phyloP scores from a whole-genome alignment of 2,888 invertebrate species.

The Spodoptera picta region DNA sequence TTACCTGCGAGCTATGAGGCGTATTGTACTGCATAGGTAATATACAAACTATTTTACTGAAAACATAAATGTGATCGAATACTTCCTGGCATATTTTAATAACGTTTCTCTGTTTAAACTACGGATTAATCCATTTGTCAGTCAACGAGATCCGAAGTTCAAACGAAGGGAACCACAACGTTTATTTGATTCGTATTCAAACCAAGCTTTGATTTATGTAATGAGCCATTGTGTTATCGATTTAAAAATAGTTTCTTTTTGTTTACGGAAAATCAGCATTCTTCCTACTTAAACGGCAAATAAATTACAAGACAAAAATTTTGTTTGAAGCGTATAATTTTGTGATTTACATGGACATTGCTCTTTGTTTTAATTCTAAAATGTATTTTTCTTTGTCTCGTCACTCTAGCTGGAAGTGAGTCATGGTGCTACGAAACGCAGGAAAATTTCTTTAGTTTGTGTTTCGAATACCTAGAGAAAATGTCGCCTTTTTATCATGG shows the following conservation, averaged over 20 bases:
- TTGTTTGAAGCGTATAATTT: conserved; percentile 20
- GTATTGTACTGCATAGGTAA: background rate
- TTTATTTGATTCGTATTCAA: conserved; percentile 39
- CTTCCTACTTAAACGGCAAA: conserved; percentile 10
- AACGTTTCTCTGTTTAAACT: conserved; percentile 43
- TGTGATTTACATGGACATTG: conserved; percentile 12
- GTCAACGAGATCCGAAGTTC: conserved; percentile 31
- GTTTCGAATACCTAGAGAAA: conserved; percentile 12
- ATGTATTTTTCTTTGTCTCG: conserved; percentile 32
- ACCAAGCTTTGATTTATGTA: conserved; percentile 41
- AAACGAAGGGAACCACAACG: conserved; percentile 37
- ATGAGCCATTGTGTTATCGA: conserved; percentile 35
- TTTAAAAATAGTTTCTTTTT: conserved; percentile 46
- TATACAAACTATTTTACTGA: conserved; percentile 28
- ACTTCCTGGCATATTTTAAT: conserved; percentile 12
- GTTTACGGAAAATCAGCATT: conserved; percentile 20
- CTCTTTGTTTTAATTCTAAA: conserved; percentile 34
- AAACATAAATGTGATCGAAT: conserved; percentile 14
- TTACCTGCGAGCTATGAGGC: conserved; percentile 12
- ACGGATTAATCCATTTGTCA: conserved; percentile 44
- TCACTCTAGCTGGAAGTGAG: conserved; percentile 24
- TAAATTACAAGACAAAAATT: conserved; percentile 6
- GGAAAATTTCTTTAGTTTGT: conserved; percentile 18
- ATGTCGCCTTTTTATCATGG: conserved; percentile 31
- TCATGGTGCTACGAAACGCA: conserved; percentile 13